phyloP scores from a whole-genome alignment of 2,113 vertebrate species.

The Gasterosteus nipponicus region DNA sequence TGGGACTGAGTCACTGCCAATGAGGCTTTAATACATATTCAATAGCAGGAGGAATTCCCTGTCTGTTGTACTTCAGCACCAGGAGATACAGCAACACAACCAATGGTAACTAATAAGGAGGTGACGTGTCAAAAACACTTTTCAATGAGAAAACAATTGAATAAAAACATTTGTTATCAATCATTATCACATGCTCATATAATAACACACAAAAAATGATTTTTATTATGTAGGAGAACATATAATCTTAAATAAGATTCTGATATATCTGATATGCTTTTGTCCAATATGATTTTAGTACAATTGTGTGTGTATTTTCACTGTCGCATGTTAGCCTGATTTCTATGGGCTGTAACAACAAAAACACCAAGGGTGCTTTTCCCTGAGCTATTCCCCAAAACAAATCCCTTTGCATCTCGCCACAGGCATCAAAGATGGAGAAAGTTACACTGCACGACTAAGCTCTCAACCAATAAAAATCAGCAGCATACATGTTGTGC shows the following conservation, averaged over 20 bases:
- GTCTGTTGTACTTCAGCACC: slow-evolving; percentile 11
- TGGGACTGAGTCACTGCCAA: slow-evolving; percentile 51
- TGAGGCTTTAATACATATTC: slow-evolving; percentile 40
- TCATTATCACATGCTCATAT: slow-evolving; percentile 22
- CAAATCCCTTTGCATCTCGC: slow-evolving; percentile 55
- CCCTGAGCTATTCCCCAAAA: slow-evolving; percentile 59
- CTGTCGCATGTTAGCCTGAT: slow-evolving; percentile 35
- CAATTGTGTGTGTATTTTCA: slow-evolving; percentile 24
- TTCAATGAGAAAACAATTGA: too few relatives aligned
- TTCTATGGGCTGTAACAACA: slow-evolving; percentile 51
- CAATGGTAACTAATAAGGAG: not conserved
- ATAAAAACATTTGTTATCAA: not conserved
- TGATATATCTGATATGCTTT: slow-evolving; percentile 2
- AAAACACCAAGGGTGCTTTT: slow-evolving; percentile 54
- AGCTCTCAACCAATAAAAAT: slow-evolving; percentile 8
- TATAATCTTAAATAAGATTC: not conserved
- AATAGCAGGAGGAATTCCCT: slow-evolving; percentile 44
- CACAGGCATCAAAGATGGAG: slow-evolving; percentile 53
- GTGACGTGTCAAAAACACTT: too few relatives aligned
- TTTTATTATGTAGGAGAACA: not conserved
- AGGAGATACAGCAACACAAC: not conserved
- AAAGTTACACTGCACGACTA: slow-evolving; percentile 50
- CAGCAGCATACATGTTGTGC: slow-evolving; percentile 3
- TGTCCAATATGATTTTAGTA: not conserved
- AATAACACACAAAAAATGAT: not conserved